These are phyloP conservation scores for Mystacornis crossleyi DNA, from an alignment of 2,113 vertebrate genomes.

Conservation along the genomic window DNA sequence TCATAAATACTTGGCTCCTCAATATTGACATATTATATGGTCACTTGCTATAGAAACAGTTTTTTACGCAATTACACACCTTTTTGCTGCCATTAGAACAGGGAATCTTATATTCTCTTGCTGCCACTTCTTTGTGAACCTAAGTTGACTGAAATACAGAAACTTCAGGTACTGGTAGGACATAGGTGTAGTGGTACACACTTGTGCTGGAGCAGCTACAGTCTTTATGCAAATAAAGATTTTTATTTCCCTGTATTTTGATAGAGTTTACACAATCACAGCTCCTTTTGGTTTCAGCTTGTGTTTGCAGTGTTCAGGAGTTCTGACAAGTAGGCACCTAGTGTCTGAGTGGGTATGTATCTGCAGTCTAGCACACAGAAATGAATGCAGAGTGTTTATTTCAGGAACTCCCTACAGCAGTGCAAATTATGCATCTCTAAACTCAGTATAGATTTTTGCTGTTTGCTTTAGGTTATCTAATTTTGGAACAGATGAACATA, in stretches of 20 bases:
- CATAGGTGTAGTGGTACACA: neutral
- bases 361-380: neutral
- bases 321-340: slow-evolving; percentile 26
- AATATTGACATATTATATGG: neutral
- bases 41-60: neutral
- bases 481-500: neutral
- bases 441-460: neutral
- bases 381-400: slow-evolving; percentile 26
- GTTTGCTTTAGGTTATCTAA: neutral
- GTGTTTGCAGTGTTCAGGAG: neutral
- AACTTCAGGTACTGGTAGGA: neutral
- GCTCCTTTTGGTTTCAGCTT: neutral
- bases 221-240: neutral
- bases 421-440: slow-evolving; percentile 13
- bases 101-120: neutral
- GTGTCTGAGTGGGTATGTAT: neutral
- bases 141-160: neutral
- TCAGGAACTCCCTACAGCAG: neutral
- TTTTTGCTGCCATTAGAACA: neutral
- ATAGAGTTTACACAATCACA: neutral
- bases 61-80: neutral
- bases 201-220: neutral
- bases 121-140: neutral
- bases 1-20: neutral
- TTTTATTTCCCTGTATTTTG: neutral